Conservation (phyloP, 1,140 invertebrate genomes). For the Triops longicaudatus region DNA sequence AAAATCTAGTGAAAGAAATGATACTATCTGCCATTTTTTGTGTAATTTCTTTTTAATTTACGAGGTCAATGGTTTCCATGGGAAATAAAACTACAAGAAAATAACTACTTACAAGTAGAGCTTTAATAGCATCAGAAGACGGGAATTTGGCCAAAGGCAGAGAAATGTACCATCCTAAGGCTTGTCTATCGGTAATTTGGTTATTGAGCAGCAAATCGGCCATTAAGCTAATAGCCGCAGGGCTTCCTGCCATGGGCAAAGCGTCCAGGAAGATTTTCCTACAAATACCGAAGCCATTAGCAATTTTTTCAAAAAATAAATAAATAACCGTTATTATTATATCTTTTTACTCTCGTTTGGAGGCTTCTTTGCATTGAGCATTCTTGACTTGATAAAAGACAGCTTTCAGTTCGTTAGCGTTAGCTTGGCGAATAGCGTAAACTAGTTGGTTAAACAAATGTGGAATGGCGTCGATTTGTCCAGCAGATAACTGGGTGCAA, state of each 20-base stretch:
- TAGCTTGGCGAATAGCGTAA: slow-evolving; percentile 24
- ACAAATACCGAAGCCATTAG: slow-evolving; percentile 18
- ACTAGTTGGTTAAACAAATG: slow-evolving; percentile 28
- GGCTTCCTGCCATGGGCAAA: slow-evolving; percentile 68
- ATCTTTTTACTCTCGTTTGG: slow-evolving; percentile 24
- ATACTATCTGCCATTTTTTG: too few species aligned
- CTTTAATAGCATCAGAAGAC: slow-evolving; percentile 21
- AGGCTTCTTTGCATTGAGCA: slow-evolving; percentile 25
- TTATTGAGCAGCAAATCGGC: slow-evolving; percentile 54
- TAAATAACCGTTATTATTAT: neutral
- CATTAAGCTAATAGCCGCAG: slow-evolving; percentile 66
- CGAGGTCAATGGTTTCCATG: slow-evolving; percentile 41
- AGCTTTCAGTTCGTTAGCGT: slow-evolving; percentile 18
- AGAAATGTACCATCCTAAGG: slow-evolving; percentile 25
- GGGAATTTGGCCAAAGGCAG: slow-evolving; percentile 22
- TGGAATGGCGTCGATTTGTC: slow-evolving; percentile 1
- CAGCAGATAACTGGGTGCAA: slow-evolving; percentile 22
- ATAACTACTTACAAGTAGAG: slow-evolving; percentile 4
- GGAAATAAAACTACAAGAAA: too few species aligned
- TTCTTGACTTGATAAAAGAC: slow-evolving; percentile 20
- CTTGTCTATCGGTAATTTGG: slow-evolving; percentile 21
- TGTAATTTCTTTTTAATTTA: too few species aligned
- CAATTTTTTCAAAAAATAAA: neutral
- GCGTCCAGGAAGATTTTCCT: slow-evolving; percentile 71
- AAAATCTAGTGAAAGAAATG: too few species aligned